Evolutionary conservation across 2,113 vertebrate species (phyloP), one percentile per base, ranked within the genome.

Genomic region (Herpailurus yagouaroundi): DNA sequence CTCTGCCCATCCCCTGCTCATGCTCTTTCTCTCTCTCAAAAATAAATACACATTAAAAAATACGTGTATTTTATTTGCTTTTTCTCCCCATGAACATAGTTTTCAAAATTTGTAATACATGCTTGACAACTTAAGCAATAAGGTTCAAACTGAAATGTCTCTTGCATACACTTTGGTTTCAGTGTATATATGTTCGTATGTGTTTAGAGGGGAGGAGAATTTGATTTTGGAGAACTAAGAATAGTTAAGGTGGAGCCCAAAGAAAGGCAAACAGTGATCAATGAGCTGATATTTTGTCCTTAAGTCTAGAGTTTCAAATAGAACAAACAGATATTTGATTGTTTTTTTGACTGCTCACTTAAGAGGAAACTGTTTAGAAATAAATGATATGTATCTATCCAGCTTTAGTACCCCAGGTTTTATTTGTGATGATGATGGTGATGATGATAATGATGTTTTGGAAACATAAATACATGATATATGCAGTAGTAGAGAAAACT

Each of bases 161-260:
- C 71, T 33, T 83, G 29, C 23, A 33, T n/a, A 52, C 3, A 50
- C 48, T 23, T 9, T 81, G 38, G 19, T 48, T 91, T 93, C 36
- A 85, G 29, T 60, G 27, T 91, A 31, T 31, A 18, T 25, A 87
- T 60, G 5, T 82, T 84, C 38, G 31, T 23, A 10, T 38, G 9
- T 41, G 5, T 55, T 68, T 57, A 14, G 1, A 8, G 1, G 8
- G 1, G 3, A 29, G 4, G 9, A 3, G 1, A 2, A 0, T 88
- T 66, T 92, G 25, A 95, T 69, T 89, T 68, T 79, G 50, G 36
- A 57, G 31, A 90, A 81, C 2, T 21, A 95, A 69, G 38, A 91
- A 45, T 10, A 55, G n/a, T 76, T 92, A 66, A n/a, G 29, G 18
- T 33, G 1, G 31, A 81, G 15, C 8, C 9, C 27, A 52, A 64